Percentiles rank a stretch among this genome's conserved stretches.
phyloP scores from a whole-genome alignment of 1,140 invertebrate genomes.

The Battus philenor region DNA sequence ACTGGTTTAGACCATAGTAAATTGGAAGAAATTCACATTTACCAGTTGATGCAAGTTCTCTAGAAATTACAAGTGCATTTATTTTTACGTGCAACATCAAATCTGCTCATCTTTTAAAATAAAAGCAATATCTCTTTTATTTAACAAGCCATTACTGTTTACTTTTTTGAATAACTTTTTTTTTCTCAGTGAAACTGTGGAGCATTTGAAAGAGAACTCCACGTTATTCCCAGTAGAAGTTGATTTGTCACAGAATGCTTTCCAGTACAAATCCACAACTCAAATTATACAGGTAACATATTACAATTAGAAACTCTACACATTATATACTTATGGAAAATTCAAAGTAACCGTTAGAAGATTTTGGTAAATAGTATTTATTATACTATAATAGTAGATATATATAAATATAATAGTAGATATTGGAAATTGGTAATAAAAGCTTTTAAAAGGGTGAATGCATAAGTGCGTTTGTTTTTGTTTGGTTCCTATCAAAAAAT shows the following conservation, averaged over 20 bases:
- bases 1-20: too few relatives aligned
- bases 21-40: too few relatives aligned
- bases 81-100: too few relatives aligned
- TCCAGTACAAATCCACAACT: conserved; percentile 88
- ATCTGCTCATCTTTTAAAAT: too few relatives aligned
- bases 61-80: too few relatives aligned
- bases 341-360: neutral
- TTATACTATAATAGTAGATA: neutral
- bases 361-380: neutral
- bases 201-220: conserved; percentile 82
- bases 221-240: conserved; percentile 97
- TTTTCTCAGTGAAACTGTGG: conserved; percentile 59
- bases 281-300: conserved; percentile 65
- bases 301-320: neutral
- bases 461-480: too few relatives aligned
- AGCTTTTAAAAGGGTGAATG: too few relatives aligned
- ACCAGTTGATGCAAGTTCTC: too few relatives aligned
- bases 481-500: too few relatives aligned
- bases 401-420: neutral
- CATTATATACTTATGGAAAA: neutral
- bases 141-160: conserved; percentile 26
- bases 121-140: too few relatives aligned
- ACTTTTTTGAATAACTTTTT: neutral
- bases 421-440: too few relatives aligned
- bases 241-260: conserved; percentile 93